A percentile compares a stretch with the other conserved stretches of the same genome.
Evolutionary conservation across 1,140 invertebrate genomes (phyloP).

Genomic region (Agrypnia vestita): DNA sequence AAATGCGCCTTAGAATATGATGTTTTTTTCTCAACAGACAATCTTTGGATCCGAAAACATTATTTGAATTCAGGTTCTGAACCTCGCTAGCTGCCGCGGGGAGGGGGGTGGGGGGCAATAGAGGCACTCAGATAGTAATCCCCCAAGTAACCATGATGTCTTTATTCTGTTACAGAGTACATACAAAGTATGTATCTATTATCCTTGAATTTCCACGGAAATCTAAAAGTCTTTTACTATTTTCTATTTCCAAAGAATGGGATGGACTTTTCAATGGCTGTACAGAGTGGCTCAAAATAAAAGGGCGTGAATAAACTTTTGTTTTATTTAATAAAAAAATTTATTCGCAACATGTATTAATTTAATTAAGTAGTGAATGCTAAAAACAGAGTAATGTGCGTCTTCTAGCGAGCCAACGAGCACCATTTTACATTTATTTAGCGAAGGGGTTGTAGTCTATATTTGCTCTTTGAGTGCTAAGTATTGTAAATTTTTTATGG

Average conservation of each 20-base stretch:
- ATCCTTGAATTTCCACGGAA: conserved; percentile 42
- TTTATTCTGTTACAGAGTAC: conserved; percentile 39
- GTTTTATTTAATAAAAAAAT: neutral
- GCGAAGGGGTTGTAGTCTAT: too few species aligned
- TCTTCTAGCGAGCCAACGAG: too few species aligned
- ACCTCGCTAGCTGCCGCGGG: neutral
- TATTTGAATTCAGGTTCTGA: conserved; percentile 4
- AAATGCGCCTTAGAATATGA: too few species aligned
- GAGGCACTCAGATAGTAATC: conserved; percentile 42
- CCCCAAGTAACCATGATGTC: conserved; percentile 33
- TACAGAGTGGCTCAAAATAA: conserved; percentile 8
- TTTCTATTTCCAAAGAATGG: conserved; percentile 33
- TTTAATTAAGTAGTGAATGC: too few species aligned
- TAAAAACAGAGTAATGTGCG: too few species aligned
- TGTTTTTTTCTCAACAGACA: too few species aligned
- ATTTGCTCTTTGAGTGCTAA: too few species aligned
- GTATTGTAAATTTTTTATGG: too few species aligned
- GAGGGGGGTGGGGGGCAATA: neutral
- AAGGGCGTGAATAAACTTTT: neutral
- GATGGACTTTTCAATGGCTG: conserved; percentile 13
- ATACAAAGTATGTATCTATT: conserved; percentile 37
- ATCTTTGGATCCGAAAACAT: neutral
- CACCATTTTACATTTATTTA: too few species aligned
- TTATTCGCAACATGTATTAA: too few species aligned
- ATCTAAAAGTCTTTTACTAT: conserved; percentile 44